A percentile compares a stretch with the other conserved stretches of the same genome.
Conservation (phyloP, 2,113 vertebrate genomes). For the Notiomystis cincta region DNA sequence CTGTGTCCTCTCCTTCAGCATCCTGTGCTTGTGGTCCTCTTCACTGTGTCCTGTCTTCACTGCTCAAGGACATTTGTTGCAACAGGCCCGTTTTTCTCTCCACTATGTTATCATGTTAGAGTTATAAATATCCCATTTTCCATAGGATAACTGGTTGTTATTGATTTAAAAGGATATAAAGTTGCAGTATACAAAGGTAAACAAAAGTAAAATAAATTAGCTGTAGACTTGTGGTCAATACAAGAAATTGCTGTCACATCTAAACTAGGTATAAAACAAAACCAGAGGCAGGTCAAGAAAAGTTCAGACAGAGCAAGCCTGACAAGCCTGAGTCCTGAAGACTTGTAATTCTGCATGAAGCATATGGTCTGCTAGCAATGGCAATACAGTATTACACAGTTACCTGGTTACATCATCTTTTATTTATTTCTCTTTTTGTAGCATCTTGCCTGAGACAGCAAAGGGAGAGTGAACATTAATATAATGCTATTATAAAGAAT, state of each 20-base stretch:
- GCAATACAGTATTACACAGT: background rate
- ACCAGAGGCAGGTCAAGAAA: background rate
- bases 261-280: background rate
- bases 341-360: background rate
- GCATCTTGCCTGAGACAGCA: background rate
- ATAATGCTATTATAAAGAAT: background rate
- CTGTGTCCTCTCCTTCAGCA: background rate
- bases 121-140: background rate
- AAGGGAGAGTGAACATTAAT: background rate
- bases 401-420: background rate
- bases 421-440: background rate
- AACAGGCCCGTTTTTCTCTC: background rate
- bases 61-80: background rate
- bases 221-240: background rate
- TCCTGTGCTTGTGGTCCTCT: background rate
- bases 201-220: background rate
- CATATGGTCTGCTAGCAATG: background rate
- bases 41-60: background rate
- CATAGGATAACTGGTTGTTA: background rate
- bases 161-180: background rate
- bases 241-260: background rate
- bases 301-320: background rate
- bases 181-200: background rate
- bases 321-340: background rate
- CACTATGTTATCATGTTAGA: background rate